A percentile compares a stretch with the other conserved stretches of the same genome.
phyloP scores from a whole-genome alignment of 2,888 invertebrate genomes.

The Hyppa rectilinea region DNA sequence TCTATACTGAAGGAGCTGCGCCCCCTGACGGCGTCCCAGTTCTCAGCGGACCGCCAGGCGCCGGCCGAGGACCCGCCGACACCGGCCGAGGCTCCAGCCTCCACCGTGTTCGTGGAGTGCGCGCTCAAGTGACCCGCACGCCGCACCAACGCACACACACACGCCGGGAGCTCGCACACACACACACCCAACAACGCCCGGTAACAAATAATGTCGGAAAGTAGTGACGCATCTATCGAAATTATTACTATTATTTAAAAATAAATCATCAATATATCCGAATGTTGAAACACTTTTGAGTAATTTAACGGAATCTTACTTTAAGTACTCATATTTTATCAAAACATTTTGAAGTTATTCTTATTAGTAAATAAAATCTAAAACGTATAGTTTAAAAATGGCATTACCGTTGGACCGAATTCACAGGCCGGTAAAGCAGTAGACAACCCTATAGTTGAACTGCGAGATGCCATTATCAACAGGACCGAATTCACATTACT shows the following conservation, averaged over 20 bases:
- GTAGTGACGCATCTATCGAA: conserved; percentile 12
- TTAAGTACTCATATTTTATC: background rate
- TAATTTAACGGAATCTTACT: background rate
- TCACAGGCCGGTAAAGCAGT: too few relatives aligned
- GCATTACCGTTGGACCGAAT: too few relatives aligned
- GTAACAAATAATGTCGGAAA: conserved; percentile 37
- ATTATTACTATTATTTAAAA: background rate
- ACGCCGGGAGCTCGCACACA: conserved; percentile 1
- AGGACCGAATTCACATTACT: background rate
- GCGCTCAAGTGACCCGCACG: conserved; percentile 85
- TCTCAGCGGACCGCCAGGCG: conserved; percentile 68
- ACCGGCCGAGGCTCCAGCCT: conserved; percentile 55
- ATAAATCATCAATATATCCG: background rate
- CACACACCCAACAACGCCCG: conserved; percentile 6
- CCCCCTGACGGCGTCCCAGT: conserved; percentile 91
- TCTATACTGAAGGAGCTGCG: conserved; percentile 90
- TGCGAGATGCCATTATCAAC: too few relatives aligned
- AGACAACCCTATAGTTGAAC: too few relatives aligned
- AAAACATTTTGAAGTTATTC: background rate
- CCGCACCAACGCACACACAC: conserved; percentile 25
- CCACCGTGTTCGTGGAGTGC: conserved; percentile 85
- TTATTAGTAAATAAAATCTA: too few relatives aligned
- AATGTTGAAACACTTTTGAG: background rate
- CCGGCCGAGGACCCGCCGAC: conserved; percentile 41
- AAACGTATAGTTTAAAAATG: too few relatives aligned